Evolutionary conservation across 2,113 vertebrate genomes (phyloP).

Genomic region (Uria aalge): DNA sequence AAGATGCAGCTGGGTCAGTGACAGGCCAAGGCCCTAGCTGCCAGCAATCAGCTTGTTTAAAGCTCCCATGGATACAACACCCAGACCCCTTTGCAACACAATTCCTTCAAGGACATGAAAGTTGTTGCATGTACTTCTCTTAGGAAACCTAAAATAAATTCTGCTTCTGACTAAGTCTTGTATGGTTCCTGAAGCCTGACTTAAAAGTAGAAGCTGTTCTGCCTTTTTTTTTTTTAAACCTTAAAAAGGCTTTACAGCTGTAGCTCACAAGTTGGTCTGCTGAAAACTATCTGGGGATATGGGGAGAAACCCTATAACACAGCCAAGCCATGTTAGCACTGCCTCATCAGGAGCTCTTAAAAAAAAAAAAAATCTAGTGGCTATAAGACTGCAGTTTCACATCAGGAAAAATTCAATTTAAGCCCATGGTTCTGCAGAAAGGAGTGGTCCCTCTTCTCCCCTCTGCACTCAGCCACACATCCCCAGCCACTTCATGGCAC

Average conservation of each 20-base stretch:
- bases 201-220: background rate
- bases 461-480: fast-evolving
- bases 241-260: background rate
- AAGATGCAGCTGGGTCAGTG: background rate
- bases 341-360: background rate
- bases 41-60: background rate
- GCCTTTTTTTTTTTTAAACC: background rate
- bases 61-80: background rate
- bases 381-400: background rate
- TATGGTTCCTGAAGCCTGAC: background rate
- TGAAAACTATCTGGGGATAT: background rate
- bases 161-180: background rate
- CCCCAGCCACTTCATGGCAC: background rate
- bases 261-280: background rate
- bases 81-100: background rate
- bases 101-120: background rate
- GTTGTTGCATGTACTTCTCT: background rate
- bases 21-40: background rate
- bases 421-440: background rate
- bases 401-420: background rate
- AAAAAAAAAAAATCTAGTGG: background rate
- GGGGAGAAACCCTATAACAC: background rate
- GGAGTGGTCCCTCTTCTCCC: background rate
- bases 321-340: background rate
- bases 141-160: background rate